These are phyloP conservation scores for Vannuccia rotundouncinata DNA, from an alignment of 2,888 invertebrate genomes.

Conservation along the genomic window DNA sequence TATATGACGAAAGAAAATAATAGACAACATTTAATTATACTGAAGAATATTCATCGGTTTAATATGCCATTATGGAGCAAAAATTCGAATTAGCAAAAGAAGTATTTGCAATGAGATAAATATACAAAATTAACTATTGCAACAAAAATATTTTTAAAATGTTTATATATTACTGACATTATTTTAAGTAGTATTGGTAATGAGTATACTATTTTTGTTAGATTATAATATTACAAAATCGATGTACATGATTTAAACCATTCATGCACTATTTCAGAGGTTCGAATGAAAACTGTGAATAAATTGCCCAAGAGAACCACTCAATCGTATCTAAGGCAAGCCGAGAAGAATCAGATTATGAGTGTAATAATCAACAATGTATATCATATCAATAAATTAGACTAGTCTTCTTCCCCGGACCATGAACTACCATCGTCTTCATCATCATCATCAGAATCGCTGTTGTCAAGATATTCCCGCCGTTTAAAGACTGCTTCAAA, in stretches of 20 bases:
- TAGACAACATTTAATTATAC: neutral
- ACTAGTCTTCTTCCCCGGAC: neutral
- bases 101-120: too few species aligned
- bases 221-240: neutral
- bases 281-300: too few species aligned
- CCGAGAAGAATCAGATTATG: neutral
- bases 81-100: neutral
- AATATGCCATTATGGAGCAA: neutral
- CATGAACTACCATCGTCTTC: neutral
- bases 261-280: too few species aligned
- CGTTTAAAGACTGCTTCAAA: neutral
- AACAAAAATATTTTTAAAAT: too few species aligned
- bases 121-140: too few species aligned
- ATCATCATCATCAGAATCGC: neutral
- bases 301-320: neutral
- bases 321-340: neutral
- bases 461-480: neutral
- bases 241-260: too few species aligned
- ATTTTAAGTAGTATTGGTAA: too few species aligned
- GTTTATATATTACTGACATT: too few species aligned
- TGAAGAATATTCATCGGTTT: neutral
- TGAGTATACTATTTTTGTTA: neutral
- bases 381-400: too few species aligned
- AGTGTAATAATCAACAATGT: too few species aligned
- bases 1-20: neutral